A percentile compares a stretch with the other conserved stretches of the same genome.
phyloP scores from a whole-genome alignment of 1,140 invertebrate species.

The Heliconius eleuchia region DNA sequence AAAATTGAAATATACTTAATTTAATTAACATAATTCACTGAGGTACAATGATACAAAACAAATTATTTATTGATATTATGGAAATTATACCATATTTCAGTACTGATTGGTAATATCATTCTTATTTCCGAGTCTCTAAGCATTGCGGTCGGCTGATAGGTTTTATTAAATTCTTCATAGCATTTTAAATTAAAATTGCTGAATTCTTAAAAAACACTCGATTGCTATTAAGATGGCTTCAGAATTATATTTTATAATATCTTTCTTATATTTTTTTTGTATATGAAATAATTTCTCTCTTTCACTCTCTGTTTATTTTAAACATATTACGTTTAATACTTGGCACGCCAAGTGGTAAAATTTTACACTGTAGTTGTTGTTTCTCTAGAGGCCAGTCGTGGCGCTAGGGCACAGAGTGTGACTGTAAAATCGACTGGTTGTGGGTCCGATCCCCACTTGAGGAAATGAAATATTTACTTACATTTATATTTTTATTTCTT shows the following conservation, averaged over 20 bases:
- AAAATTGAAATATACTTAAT: too few species aligned
- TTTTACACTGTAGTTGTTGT: too few species aligned
- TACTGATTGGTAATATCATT: conserved; percentile 7
- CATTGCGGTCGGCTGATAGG: background rate
- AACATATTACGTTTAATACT: too few species aligned
- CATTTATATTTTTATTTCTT: too few species aligned
- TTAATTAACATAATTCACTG: too few species aligned
- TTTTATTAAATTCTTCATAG: conserved; percentile 17
- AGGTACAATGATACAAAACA: background rate
- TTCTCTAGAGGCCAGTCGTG: too few species aligned
- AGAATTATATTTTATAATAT: background rate
- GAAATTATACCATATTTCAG: background rate
- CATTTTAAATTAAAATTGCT: conserved; percentile 20
- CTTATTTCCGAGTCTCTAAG: background rate
- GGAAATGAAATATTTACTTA: too few species aligned
- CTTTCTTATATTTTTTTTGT: background rate
- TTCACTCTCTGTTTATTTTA: too few species aligned
- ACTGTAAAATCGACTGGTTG: too few species aligned
- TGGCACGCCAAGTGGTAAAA: too few species aligned
- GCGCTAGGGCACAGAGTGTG: too few species aligned
- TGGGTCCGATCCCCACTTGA: too few species aligned
- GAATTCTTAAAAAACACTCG: background rate
- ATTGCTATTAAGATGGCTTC: background rate
- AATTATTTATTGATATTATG: conserved; percentile 3
- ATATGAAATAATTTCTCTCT: background rate